Percentiles rank a stretch among this genome's conserved stretches.
These are phyloP conservation scores for Ooceraea biroi DNA, from an alignment of 1,140 invertebrate genomes.

Conservation along the genomic window DNA sequence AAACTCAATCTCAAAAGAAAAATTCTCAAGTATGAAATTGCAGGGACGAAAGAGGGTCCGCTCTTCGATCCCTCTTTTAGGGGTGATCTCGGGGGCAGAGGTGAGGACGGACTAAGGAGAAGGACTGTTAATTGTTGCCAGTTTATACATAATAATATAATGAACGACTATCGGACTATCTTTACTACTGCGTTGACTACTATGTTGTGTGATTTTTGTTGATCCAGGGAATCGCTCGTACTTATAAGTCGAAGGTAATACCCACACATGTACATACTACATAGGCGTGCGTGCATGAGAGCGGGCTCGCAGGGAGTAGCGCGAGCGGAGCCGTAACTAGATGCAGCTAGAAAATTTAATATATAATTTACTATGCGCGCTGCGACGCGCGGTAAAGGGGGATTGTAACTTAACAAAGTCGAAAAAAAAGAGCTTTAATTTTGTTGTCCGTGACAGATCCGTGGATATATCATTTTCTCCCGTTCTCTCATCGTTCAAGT, in stretches of 20 bases:
- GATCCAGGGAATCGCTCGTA: conserved; percentile 85
- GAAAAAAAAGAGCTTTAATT: background rate
- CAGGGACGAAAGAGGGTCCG: too few species aligned
- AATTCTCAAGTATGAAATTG: too few species aligned
- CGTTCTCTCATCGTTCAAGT: background rate
- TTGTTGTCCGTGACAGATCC: background rate
- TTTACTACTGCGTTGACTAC: conserved; percentile 74
- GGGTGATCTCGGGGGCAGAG: background rate
- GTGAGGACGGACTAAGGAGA: conserved; percentile 46
- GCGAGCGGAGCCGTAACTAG: background rate
- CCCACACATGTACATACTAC: conserved; percentile 73
- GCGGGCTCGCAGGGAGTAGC: background rate
- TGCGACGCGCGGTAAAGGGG: background rate
- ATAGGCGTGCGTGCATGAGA: background rate
- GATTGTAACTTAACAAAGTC: background rate
- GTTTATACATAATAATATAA: conserved; percentile 80
- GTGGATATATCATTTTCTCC: background rate
- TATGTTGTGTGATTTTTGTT: conserved; percentile 83
- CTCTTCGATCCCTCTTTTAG: background rate
- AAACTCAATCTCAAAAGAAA: too few species aligned
- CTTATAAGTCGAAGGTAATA: conserved; percentile 79
- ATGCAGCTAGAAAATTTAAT: background rate
- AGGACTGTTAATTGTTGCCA: conserved; percentile 86
- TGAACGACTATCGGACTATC: conserved; percentile 67
- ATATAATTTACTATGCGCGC: background rate